Conservation (phyloP, 2,888 invertebrate genomes). For the Kuschelorhynchus macadamiae region DNA sequence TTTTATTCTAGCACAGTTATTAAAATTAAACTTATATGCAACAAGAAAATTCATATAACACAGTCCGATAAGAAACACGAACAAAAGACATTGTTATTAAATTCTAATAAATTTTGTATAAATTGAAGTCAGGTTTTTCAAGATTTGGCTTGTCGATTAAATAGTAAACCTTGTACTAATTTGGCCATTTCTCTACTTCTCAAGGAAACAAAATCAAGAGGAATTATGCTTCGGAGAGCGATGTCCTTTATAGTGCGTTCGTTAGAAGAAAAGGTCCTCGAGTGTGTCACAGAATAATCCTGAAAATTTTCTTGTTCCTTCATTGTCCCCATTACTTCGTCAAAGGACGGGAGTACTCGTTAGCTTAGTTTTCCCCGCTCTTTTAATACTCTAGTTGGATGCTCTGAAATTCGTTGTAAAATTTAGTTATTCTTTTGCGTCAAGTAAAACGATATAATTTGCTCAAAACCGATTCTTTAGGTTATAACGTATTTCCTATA, state of each 20-base stretch:
- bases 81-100: no score
- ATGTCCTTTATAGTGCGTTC: slow-evolving; percentile 39
- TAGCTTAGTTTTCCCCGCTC: slow-evolving; percentile 24
- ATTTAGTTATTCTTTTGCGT: no score
- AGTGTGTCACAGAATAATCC: slow-evolving; percentile 41
- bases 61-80: no score
- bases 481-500: no score
- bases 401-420: no score
- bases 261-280: slow-evolving; percentile 32
- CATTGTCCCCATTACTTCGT: slow-evolving; percentile 31
- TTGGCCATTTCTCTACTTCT: neutral
- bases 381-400: slow-evolving; percentile 10
- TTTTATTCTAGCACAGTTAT: no score
- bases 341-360: slow-evolving; percentile 29
- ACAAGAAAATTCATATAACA: no score
- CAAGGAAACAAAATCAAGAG: slow-evolving; percentile 29
- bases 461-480: no score
- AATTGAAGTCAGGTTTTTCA: no score
- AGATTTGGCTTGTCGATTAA: neutral
- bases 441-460: no score
- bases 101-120: no score
- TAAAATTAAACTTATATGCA: no score
- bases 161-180: neutral
- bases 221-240: slow-evolving; percentile 37
- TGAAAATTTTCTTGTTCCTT: slow-evolving; percentile 38